These are phyloP conservation scores for Lomographa bimaculata DNA, from an alignment of 2,888 invertebrate species.

Conservation along the genomic window DNA sequence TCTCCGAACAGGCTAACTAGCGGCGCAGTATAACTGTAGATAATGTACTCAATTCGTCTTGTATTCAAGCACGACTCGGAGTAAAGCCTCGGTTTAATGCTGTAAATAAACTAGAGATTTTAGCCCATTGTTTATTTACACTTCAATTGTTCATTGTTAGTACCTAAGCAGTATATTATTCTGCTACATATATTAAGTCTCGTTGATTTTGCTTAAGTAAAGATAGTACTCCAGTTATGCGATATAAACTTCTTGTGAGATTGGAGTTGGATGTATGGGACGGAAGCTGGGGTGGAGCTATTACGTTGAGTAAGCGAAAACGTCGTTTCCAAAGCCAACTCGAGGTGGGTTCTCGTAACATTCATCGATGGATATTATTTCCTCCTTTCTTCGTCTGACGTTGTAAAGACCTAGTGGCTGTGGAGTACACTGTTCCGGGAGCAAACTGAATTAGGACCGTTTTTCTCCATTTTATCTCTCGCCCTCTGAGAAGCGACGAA, in stretches of 20 bases:
- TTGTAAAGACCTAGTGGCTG: constrained; percentile 59
- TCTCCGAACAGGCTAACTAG: constrained; percentile 62
- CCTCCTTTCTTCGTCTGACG: constrained; percentile 45
- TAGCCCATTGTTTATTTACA: constrained; percentile 47
- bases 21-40: constrained; percentile 55
- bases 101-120: constrained; percentile 49
- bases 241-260: too few relatives aligned
- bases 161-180: constrained; percentile 35
- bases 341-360: constrained; percentile 40
- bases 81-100: constrained; percentile 44
- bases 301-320: constrained; percentile 51
- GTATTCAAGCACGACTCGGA: constrained; percentile 52
- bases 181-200: too few relatives aligned
- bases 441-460: constrained; percentile 78
- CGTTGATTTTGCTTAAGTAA: constrained; percentile 33
- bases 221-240: too few relatives aligned
- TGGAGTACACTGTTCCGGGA: constrained; percentile 58
- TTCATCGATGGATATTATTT: constrained; percentile 66
- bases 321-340: constrained; percentile 49
- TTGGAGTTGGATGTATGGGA: constrained; percentile 33
- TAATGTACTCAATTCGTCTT: constrained; percentile 66
- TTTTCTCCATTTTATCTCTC: constrained; percentile 76
- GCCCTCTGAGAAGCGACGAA: constrained; percentile 68
- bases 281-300: constrained; percentile 35
- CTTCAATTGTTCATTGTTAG: constrained; percentile 41